phyloP scores from a whole-genome alignment of 2,113 vertebrate species.

The Hassar affinis region DNA sequence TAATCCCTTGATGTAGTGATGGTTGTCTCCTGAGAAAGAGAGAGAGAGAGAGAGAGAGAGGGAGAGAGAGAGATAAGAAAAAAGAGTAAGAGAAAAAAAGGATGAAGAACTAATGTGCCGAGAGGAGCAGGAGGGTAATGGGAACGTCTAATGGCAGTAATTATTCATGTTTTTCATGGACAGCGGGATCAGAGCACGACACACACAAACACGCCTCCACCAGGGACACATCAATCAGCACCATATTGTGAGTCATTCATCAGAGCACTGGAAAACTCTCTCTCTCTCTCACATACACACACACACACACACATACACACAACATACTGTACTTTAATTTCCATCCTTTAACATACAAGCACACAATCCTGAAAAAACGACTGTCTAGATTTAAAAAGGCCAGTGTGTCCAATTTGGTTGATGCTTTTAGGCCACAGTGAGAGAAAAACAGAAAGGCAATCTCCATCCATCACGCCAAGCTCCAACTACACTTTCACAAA shows the following conservation, averaged over 20 bases:
- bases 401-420: not conserved
- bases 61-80: not conserved
- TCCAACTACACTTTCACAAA: conserved; percentile 6
- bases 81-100: not conserved
- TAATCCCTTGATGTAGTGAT: not conserved
- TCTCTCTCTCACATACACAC: not conserved
- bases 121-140: conserved; percentile 31
- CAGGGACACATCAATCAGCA: conserved; percentile 49
- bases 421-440: not conserved
- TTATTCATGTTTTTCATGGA: conserved; percentile 48
- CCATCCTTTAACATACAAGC: conserved; percentile 4
- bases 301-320: not conserved
- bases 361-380: conserved; percentile 9
- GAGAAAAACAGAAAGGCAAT: not conserved
- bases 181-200: conserved; percentile 35
- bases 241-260: conserved; percentile 46
- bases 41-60: not conserved
- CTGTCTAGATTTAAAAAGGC: conserved; percentile 2
- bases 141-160: conserved; percentile 46
- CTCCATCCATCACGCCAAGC: not conserved
- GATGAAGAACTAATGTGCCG: not conserved
- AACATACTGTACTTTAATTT: not conserved
- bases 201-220: conserved; percentile 36
- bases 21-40: not conserved
- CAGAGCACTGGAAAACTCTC: conserved; percentile 31